Conservation (phyloP, 2,113 vertebrate genomes). For the Rhodinocichla rosea region DNA sequence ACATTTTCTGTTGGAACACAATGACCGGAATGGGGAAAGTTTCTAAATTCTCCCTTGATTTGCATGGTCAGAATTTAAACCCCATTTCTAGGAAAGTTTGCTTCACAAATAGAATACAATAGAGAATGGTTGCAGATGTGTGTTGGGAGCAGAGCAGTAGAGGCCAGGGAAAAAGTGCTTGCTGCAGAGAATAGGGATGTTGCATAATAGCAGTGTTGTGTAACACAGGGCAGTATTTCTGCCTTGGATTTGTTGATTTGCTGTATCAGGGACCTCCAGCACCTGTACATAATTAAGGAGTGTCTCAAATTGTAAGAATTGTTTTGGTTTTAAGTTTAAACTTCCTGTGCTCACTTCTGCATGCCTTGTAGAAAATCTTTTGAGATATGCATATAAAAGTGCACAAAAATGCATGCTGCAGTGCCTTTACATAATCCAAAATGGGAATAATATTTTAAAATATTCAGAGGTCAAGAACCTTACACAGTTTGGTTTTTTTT, state of each 20-base stretch:
- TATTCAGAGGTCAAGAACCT: not conserved
- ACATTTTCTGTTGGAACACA: not conserved
- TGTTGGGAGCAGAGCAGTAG: not conserved
- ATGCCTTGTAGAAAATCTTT: not conserved
- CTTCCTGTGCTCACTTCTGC: not conserved
- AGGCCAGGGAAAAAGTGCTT: not conserved
- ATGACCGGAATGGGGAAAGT: not conserved
- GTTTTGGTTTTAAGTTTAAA: not conserved
- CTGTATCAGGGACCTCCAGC: not conserved
- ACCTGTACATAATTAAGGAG: not conserved
- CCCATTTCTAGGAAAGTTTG: not conserved
- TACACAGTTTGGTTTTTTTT: rapidly evolving
- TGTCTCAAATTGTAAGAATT: not conserved
- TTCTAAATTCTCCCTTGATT: not conserved
- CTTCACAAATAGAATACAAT: not conserved
- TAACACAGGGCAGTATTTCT: not conserved
- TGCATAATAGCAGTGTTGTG: not conserved
- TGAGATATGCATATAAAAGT: not conserved
- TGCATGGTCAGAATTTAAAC: not conserved
- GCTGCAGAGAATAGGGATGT: not conserved
- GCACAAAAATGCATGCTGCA: not conserved
- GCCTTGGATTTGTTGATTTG: not conserved
- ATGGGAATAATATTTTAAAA: not conserved
- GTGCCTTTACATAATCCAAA: not conserved
- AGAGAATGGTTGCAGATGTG: not conserved